A percentile compares a stretch with the other conserved stretches of the same genome.
Evolutionary conservation across 2,888 invertebrate species (phyloP).

Genomic region (Elgonia sp.): DNA sequence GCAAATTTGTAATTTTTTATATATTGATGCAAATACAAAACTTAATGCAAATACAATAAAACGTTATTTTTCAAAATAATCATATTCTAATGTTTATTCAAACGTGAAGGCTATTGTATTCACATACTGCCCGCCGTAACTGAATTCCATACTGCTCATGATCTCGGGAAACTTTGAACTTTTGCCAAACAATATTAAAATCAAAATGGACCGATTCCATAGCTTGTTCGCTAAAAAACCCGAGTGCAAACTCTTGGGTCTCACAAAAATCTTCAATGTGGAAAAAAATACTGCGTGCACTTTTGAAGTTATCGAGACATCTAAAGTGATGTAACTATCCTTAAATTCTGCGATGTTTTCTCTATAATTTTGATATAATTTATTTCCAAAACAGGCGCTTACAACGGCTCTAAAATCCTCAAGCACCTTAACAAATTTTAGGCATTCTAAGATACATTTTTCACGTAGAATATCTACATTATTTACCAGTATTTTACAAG

Average conservation of each 20-base stretch:
- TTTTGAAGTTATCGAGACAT: conserved; percentile 22
- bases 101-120: conserved; percentile 33
- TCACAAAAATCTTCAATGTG: conserved; percentile 33
- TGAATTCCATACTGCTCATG: conserved; percentile 17
- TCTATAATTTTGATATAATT: conserved; percentile 15
- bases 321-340: conserved; percentile 18
- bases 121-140: conserved; percentile 15
- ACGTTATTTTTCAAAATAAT: too few species aligned
- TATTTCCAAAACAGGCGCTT: conserved; percentile 14
- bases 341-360: conserved; percentile 29
- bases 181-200: conserved; percentile 26
- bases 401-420: conserved; percentile 42
- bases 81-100: too few species aligned
- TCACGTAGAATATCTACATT: conserved; percentile 44
- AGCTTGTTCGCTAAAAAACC: conserved; percentile 34
- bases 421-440: conserved; percentile 37
- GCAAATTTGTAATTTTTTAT: too few species aligned
- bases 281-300: conserved; percentile 35
- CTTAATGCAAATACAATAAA: too few species aligned
- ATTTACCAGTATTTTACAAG: conserved; percentile 30
- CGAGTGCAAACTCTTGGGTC: not conserved
- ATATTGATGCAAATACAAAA: too few species aligned
- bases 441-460: not conserved
- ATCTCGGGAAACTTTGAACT: conserved; percentile 11
- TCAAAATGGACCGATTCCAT: conserved; percentile 35